Conservation (phyloP, 2,888 invertebrate genomes). For the Sinhomidia bicolor region DNA sequence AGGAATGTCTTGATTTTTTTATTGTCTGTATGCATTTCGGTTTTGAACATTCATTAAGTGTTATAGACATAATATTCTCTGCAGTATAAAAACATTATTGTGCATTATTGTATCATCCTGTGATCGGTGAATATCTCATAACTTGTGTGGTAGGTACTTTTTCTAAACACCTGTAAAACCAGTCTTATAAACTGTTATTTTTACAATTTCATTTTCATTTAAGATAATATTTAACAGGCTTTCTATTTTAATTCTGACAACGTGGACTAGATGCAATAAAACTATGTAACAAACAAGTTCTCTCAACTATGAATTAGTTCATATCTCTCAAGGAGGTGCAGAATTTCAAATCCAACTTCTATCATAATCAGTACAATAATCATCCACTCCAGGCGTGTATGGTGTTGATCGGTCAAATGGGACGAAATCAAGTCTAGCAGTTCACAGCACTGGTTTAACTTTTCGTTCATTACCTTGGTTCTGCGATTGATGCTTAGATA, state of each 20-base stretch:
- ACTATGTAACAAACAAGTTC: neutral
- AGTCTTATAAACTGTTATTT: conserved; percentile 24
- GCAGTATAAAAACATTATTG: conserved; percentile 24
- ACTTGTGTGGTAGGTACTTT: neutral
- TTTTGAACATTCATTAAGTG: neutral
- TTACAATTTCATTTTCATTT: conserved; percentile 27
- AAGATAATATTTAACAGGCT: neutral
- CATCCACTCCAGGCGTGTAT: conserved; percentile 97
- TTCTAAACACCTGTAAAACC: neutral
- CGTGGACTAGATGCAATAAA: conserved; percentile 40
- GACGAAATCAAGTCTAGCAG: conserved; percentile 93
- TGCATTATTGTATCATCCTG: conserved; percentile 13
- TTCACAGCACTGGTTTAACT: conserved; percentile 96
- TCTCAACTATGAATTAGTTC: conserved; percentile 52
- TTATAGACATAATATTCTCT: neutral
- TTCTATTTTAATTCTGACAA: conserved; percentile 36
- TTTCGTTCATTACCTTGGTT: conserved; percentile 97
- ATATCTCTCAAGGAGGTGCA: conserved; percentile 88
- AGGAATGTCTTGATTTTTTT: conserved; percentile 43
- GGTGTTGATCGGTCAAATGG: conserved; percentile 95
- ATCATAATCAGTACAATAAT: conserved; percentile 97
- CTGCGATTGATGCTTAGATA: conserved; percentile 93
- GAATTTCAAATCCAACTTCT: conserved; percentile 93
- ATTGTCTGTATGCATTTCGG: conserved; percentile 29
- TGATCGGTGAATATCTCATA: too few species aligned